Conservation (phyloP, 2,113 vertebrate species). For the Cephalopholis sonnerati region DNA sequence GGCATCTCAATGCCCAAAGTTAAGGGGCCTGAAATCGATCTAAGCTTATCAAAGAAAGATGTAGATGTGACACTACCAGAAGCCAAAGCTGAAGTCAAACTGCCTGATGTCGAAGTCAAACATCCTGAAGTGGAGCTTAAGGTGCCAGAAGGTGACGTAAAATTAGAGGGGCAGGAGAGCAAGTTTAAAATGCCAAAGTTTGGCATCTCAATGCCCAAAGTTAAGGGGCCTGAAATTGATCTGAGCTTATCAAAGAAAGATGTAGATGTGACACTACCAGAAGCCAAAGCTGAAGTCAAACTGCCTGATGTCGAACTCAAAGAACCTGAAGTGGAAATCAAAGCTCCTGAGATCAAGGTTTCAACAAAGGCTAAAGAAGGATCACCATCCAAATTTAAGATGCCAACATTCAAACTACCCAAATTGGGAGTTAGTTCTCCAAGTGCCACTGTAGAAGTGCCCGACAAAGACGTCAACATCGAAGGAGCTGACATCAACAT, state of each 20-base stretch:
- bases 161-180: conserved; percentile 9
- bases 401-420: conserved; percentile 23
- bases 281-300: conserved; percentile 23
- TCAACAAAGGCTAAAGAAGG: conserved; percentile 4
- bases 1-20: conserved; percentile 43
- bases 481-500: conserved; percentile 6
- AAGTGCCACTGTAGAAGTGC: conserved; percentile 1
- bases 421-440: not conserved
- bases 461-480: conserved; percentile 14
- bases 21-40: conserved; percentile 12
- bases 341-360: conserved; percentile 31
- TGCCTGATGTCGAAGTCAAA: conserved; percentile 4
- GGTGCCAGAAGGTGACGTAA: not conserved
- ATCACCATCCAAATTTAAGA: conserved; percentile 63
- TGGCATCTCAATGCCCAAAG: conserved; percentile 51
- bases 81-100: conserved; percentile 24
- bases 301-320: conserved; percentile 19
- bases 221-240: conserved; percentile 25
- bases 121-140: not conserved
- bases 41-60: not conserved
- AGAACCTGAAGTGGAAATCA: conserved; percentile 25
- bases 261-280: conserved; percentile 18
- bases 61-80: conserved; percentile 26
- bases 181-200: conserved; percentile 55
- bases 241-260: conserved; percentile 22